Percentiles rank a stretch among this genome's conserved stretches.
phyloP scores from a whole-genome alignment of 2,797 vertebrate genomes.

The Champsocephalus gunnari region DNA sequence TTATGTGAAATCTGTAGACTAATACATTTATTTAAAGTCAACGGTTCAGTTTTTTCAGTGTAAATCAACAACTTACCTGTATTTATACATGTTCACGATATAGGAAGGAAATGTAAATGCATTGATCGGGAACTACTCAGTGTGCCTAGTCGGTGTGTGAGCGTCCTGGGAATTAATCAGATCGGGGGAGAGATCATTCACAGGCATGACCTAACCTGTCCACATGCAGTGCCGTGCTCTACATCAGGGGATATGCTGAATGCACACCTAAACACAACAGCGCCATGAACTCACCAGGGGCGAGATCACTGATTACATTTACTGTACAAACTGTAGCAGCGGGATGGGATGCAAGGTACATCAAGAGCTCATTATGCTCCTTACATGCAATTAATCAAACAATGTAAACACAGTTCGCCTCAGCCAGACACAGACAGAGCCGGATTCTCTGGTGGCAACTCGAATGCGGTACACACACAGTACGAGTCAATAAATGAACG shows the following conservation, averaged over 20 bases:
- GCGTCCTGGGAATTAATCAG: constrained; percentile 41
- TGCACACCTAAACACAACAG: constrained; percentile 50
- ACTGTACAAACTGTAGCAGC: constrained; percentile 67
- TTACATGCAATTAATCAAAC: constrained; percentile 77
- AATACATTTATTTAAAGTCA: no score
- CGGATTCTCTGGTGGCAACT: constrained; percentile 47
- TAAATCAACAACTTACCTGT: constrained; percentile 31
- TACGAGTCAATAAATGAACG: constrained; percentile 44
- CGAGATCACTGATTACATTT: constrained; percentile 75
- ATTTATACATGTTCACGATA: constrained; percentile 3
- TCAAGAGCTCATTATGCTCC: constrained; percentile 72
- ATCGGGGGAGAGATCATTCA: constrained; percentile 46
- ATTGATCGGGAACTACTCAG: constrained; percentile 19
- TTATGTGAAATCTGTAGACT: no score
- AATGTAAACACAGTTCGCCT: constrained; percentile 70
- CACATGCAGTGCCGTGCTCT: constrained; percentile 17
- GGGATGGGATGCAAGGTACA: constrained; percentile 71
- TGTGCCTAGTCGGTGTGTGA: constrained; percentile 6
- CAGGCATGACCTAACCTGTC: constrained; percentile 52
- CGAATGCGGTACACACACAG: constrained; percentile 16
- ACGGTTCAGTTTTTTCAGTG: no score
- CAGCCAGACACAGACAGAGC: constrained; percentile 58
- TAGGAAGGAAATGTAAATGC: constrained; percentile 22
- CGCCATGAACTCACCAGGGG: constrained; percentile 48
- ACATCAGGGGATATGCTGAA: constrained; percentile 49